Conservation (phyloP, 1,140 invertebrate genomes). For the Oncopodura yosiiana region DNA sequence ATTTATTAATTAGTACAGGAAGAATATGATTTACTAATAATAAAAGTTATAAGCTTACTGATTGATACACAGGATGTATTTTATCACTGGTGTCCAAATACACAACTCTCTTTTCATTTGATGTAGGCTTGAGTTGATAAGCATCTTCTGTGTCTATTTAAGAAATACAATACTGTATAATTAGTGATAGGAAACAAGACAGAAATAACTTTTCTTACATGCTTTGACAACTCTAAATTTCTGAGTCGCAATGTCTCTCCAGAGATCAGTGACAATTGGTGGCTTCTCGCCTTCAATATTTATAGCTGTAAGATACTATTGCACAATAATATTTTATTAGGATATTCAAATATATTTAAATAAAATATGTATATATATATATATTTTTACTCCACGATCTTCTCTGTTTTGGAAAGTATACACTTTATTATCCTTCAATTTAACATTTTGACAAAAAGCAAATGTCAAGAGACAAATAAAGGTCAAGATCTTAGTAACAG, state of each 20-base stretch:
- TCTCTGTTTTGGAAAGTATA: slow-evolving; percentile 6
- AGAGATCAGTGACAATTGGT: slow-evolving; percentile 1
- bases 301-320: slow-evolving; percentile 8
- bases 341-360: neutral
- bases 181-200: neutral
- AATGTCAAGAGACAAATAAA: too few species aligned
- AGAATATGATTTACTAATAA: neutral
- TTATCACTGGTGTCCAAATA: neutral
- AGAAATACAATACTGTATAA: neutral
- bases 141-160: neutral
- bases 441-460: too few species aligned
- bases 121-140: slow-evolving; percentile 6
- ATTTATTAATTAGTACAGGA: neutral
- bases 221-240: slow-evolving; percentile 5
- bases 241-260: neutral
- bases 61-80: neutral
- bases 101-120: slow-evolving; percentile 5
- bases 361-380: neutral
- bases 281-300: neutral
- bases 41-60: neutral
- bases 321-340: neutral
- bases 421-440: neutral
- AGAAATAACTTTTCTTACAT: neutral
- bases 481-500: too few species aligned
- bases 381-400: slow-evolving; percentile 2